A percentile compares a stretch with the other conserved stretches of the same genome.
phyloP scores from a whole-genome alignment of 2,888 invertebrate species.

The Agapetus fuscipes region DNA sequence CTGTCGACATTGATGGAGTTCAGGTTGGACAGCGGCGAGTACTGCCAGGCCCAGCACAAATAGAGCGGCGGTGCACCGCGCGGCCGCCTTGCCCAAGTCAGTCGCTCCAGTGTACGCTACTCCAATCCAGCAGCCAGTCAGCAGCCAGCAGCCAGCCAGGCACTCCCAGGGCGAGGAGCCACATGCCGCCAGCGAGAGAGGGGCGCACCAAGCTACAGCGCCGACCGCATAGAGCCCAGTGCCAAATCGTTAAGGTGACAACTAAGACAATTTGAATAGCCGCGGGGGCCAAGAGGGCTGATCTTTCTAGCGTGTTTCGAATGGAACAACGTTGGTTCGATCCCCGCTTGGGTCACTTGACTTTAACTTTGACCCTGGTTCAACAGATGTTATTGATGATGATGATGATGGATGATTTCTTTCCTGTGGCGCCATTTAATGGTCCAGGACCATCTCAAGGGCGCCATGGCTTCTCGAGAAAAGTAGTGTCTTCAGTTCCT shows the following conservation, averaged over 20 bases:
- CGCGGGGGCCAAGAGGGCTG: no score
- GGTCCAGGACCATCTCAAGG: no score
- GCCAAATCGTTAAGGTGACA: constrained; percentile 29
- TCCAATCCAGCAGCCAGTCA: constrained; percentile 30
- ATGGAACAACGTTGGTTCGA: no score
- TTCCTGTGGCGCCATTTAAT: no score
- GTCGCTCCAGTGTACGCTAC: constrained; percentile 25
- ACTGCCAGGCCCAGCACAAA: constrained; percentile 99
- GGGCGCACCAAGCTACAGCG: constrained; percentile 28
- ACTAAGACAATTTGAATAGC: no score
- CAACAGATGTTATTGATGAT: no score
- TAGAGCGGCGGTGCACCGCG: constrained; percentile 46
- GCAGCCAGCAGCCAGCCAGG: constrained; percentile 21
- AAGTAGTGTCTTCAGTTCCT: no score
- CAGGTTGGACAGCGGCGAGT: constrained; percentile 96
- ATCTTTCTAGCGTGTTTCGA: no score
- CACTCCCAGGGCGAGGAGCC: constrained; percentile 24
- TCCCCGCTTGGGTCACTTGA: no score
- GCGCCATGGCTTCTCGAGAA: no score
- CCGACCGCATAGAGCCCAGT: constrained; percentile 31
- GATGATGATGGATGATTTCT: no score
- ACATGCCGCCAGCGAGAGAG: constrained; percentile 33
- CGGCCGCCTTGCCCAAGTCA: constrained; percentile 27
- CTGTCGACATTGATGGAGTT: constrained; percentile 96
- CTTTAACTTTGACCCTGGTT: no score